Base-by-base conservation (phyloP, 2,888 invertebrate species). In the Lordiphosa fenestrarum region DNA sequence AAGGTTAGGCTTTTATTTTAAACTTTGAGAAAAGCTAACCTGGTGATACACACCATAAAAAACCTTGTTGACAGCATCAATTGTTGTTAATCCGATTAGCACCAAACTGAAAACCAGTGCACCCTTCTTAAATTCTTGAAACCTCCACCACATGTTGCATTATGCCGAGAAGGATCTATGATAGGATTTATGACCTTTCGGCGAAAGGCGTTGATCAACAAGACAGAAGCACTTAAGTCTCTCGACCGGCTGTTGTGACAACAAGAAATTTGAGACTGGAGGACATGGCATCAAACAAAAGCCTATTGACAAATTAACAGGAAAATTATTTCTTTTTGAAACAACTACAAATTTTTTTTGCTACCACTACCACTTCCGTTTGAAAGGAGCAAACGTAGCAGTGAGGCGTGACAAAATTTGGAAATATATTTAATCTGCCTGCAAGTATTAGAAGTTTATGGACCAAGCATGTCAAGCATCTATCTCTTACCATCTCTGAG, bases 111-210 rank as follows among this genome's bases (percentile, higher is more conserved):
- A 59, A 41, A 13, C 47, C 37, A 40, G 39, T 40, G 42, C 35
- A 40, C 37, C 42, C 23, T 35, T 49, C 39, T 48, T 38, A 38
- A 33, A 12, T 59, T 51, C 37, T 6, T 23, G 39, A 15, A 37
- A 53, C 52, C 61, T 58, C 70, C 41, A 62, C 64, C 81, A 77
- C 63, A 76, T 76, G 77, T 74, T 76, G 74, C 74, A 59, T 47
- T 12, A 6, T 19, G 9, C 9, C 4, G 40, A 25, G n/a, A 10
- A 68, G 71, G 61, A 71, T 80, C 66, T 76, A n/a, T n/a, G 77
- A 76, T 76, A 72, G 76, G 76, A 76, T 76, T 81, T 72, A 74
- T 57, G 81, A 81, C 67, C 67, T 59, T 52, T 59, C 69, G 55
- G 36, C 57, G 62, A 66, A 66, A 52, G 65, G 64, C 65, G 65